These are phyloP conservation scores for Myzus persicae DNA, from an alignment of 1,140 invertebrate genomes.

Conservation along the genomic window DNA sequence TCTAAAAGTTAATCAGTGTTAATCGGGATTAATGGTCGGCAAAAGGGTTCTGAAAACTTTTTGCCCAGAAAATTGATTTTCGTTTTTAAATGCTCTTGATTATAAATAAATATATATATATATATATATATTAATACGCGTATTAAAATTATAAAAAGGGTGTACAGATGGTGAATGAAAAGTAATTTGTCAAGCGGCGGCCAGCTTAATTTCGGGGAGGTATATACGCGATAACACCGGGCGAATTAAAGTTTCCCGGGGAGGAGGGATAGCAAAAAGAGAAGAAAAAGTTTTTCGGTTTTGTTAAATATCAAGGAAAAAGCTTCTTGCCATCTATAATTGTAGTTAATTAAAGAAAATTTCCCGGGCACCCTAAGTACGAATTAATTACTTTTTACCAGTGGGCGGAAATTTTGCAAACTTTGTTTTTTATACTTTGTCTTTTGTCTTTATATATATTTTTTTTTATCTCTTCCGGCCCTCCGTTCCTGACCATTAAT, in stretches of 20 bases:
- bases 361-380: constrained; percentile 56
- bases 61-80: constrained; percentile 57
- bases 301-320: constrained; percentile 57
- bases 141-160: constrained; percentile 55
- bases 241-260: constrained; percentile 49
- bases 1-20: constrained; percentile 58
- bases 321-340: constrained; percentile 55
- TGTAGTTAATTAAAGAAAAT: constrained; percentile 59
- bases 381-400: constrained; percentile 59
- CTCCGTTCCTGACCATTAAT: constrained; percentile 57
- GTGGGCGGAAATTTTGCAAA: constrained; percentile 58
- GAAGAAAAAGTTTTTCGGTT: constrained; percentile 56
- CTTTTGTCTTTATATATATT: constrained; percentile 41
- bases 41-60: constrained; percentile 48
- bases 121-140: neutral
- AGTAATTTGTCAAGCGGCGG: constrained; percentile 56
- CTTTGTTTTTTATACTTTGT: constrained; percentile 55
- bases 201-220: constrained; percentile 55
- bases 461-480: constrained; percentile 47
- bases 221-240: constrained; percentile 54
- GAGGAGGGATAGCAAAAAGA: neutral
- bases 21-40: constrained; percentile 58
- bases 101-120: neutral
- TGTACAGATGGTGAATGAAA: constrained; percentile 57
- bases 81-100: constrained; percentile 46